Conservation (phyloP, 2,888 invertebrate genomes). For the Chrysolina americana region DNA sequence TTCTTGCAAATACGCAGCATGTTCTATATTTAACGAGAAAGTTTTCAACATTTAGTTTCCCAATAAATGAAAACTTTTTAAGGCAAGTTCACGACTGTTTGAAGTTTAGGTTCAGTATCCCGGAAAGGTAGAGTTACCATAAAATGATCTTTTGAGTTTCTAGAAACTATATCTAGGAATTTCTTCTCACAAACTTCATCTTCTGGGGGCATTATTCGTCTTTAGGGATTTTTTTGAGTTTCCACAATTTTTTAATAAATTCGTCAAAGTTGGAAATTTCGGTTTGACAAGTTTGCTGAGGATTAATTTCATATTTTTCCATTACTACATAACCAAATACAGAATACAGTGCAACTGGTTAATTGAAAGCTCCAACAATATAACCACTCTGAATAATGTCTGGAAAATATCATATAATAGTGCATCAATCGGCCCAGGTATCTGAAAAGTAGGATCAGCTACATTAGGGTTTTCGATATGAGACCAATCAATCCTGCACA, state of each 20-base stretch:
- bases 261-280: neutral
- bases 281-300: neutral
- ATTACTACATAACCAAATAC: neutral
- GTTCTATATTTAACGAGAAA: neutral
- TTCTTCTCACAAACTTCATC: neutral
- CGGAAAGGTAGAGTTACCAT: neutral
- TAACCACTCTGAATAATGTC: conserved; percentile 7
- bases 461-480: no score
- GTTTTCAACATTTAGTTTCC: neutral
- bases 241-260: neutral
- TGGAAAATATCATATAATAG: no score
- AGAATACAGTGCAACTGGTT: neutral
- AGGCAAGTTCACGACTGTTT: neutral
- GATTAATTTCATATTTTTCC: neutral
- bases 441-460: no score
- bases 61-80: neutral
- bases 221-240: neutral
- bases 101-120: neutral
- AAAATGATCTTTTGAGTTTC: neutral
- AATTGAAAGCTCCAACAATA: neutral
- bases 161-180: neutral
- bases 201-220: neutral
- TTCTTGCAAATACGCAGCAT: neutral
- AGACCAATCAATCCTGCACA: no score
- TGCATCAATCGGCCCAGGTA: no score